phyloP scores from a whole-genome alignment of 1,140 invertebrate genomes.

The Octopus bimaculoides region DNA sequence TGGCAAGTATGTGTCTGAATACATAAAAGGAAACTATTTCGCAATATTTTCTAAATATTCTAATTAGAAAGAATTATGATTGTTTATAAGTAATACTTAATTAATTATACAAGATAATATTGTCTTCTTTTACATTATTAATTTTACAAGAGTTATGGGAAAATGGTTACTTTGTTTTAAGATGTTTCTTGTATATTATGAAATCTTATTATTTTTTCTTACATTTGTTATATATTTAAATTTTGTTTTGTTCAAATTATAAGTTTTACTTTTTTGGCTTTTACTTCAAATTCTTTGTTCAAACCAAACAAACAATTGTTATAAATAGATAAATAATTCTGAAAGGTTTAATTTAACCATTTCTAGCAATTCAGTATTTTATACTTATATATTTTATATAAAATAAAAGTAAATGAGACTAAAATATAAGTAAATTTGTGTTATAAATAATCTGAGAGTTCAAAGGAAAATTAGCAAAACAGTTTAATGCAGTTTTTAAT shows the following conservation, averaged over 20 bases:
- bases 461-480: too few species aligned
- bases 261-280: background rate
- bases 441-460: too few species aligned
- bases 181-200: background rate
- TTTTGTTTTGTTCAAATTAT: background rate
- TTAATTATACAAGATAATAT: too few species aligned
- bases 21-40: background rate
- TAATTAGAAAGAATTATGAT: too few species aligned
- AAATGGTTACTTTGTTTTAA: background rate
- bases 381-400: too few species aligned
- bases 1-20: background rate
- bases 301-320: background rate
- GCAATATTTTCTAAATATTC: too few species aligned
- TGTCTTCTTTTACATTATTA: too few species aligned
- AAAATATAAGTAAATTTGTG: too few species aligned
- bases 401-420: too few species aligned
- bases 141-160: background rate
- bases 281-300: background rate
- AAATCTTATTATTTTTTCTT: conserved; percentile 1
- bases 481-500: too few species aligned
- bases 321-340: background rate
- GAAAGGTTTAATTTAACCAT: background rate
- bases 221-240: background rate
- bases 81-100: too few species aligned
- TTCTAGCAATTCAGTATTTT: too few species aligned